These are phyloP conservation scores for Labroides dimidiatus DNA, from an alignment of 2,797 vertebrate species.

Conservation along the genomic window DNA sequence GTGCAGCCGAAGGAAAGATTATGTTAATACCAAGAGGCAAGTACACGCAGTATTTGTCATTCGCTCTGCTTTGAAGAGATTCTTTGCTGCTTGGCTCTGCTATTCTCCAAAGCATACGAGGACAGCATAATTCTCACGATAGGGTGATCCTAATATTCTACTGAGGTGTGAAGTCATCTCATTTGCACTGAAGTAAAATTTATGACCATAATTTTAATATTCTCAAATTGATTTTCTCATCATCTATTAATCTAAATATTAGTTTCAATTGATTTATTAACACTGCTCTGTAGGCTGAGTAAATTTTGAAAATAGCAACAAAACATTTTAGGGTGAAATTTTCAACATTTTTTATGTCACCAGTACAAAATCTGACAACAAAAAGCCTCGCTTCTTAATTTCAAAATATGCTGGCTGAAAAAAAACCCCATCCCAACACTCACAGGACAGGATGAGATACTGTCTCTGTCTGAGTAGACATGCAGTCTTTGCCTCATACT, in stretches of 20 bases:
- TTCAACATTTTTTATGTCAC: no score
- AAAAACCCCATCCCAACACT: neutral
- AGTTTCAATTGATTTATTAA: no score
- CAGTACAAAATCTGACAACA: neutral
- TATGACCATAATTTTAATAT: neutral
- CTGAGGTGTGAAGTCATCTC: neutral
- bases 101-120: neutral
- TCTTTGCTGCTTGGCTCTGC: neutral
- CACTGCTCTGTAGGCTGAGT: no score
- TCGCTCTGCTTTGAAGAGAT: constrained; percentile 5
- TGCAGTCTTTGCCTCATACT: neutral
- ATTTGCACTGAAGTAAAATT: neutral
- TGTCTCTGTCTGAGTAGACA: constrained; percentile 10
- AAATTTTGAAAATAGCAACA: no score
- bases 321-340: no score
- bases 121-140: neutral
- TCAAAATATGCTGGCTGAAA: neutral
- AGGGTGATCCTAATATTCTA: neutral
- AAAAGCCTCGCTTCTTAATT: no score
- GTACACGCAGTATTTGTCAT: neutral
- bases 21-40: neutral
- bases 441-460: neutral
- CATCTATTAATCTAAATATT: no score
- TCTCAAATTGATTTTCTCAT: no score
- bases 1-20: neutral